A percentile compares a stretch with the other conserved stretches of the same genome.
Evolutionary conservation across 1,140 invertebrate genomes (phyloP).

Genomic region (Calosoma granatense): DNA sequence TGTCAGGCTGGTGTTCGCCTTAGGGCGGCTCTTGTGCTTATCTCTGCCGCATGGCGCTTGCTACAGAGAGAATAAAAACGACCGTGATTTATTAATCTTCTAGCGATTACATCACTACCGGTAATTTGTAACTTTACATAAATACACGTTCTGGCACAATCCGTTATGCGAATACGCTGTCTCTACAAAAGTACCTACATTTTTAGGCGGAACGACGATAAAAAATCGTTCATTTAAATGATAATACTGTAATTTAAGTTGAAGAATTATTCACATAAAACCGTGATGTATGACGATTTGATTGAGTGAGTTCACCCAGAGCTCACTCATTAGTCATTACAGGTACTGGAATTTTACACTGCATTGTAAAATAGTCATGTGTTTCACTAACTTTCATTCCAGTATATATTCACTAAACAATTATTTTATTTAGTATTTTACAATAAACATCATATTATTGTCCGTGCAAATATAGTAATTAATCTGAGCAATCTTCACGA

Average conservation of each 20-base stretch:
- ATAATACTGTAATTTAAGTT: not conserved
- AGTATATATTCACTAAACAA: too few relatives aligned
- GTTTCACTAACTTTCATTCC: too few relatives aligned
- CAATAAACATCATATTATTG: too few relatives aligned
- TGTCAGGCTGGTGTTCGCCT: slow-evolving; percentile 24
- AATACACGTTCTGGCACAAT: not conserved
- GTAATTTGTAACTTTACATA: slow-evolving; percentile 7
- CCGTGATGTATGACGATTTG: too few relatives aligned
- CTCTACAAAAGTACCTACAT: not conserved
- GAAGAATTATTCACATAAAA: not conserved
- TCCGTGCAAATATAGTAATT: too few relatives aligned
- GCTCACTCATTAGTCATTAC: too few relatives aligned
- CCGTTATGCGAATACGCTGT: not conserved
- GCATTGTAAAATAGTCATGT: too few relatives aligned
- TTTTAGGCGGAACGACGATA: too few relatives aligned
- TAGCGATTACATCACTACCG: slow-evolving; percentile 3
- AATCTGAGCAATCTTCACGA: too few relatives aligned
- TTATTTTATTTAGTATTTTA: too few relatives aligned
- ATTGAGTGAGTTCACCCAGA: too few relatives aligned
- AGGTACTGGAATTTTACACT: too few relatives aligned
- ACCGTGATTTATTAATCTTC: slow-evolving; percentile 6
- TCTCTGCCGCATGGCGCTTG: slow-evolving; percentile 10
- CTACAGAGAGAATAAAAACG: slow-evolving; percentile 1
- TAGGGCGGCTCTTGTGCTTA: slow-evolving; percentile 8
- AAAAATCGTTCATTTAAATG: not conserved